Evolutionary conservation across 2,113 vertebrate genomes (phyloP).

Genomic region (Dicerorhinus sumatrensis): DNA sequence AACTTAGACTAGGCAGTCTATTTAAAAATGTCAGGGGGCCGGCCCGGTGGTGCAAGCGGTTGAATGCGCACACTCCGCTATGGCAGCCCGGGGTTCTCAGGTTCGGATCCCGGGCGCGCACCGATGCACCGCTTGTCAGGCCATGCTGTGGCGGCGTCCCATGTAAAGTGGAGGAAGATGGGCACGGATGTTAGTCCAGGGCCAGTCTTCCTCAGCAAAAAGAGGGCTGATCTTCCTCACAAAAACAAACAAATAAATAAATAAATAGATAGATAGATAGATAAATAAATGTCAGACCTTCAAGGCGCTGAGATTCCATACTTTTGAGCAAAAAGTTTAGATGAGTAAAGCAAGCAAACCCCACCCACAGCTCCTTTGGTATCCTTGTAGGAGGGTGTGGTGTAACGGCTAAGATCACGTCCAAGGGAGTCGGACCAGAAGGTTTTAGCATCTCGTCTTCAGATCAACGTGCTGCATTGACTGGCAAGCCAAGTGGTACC

Average conservation of each 20-base stretch:
- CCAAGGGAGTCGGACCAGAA: background rate
- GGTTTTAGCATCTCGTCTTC: conserved; percentile 20
- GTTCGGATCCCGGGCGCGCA: too few relatives aligned
- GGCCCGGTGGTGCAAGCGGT: too few relatives aligned
- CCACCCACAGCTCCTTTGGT: background rate
- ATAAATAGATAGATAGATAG: too few relatives aligned
- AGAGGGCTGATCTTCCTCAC: too few relatives aligned
- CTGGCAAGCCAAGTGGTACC: conserved; percentile 8
- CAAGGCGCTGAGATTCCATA: background rate
- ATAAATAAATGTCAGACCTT: background rate
- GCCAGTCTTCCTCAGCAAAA: too few relatives aligned
- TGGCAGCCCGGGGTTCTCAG: too few relatives aligned
- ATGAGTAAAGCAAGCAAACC: background rate
- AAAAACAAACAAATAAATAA: too few relatives aligned
- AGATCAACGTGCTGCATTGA: background rate
- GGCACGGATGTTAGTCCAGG: too few relatives aligned
- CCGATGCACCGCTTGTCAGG: too few relatives aligned
- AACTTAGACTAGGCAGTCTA: conserved; percentile 11
- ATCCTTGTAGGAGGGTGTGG: background rate
- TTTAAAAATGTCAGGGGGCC: background rate
- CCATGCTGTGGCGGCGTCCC: too few relatives aligned
- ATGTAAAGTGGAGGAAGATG: too few relatives aligned
- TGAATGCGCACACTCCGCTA: too few relatives aligned
- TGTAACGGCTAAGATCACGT: background rate
- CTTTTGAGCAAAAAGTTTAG: conserved; percentile 51